Conservation (phyloP, 2,888 invertebrate species). For the Brachyopa scutellaris region DNA sequence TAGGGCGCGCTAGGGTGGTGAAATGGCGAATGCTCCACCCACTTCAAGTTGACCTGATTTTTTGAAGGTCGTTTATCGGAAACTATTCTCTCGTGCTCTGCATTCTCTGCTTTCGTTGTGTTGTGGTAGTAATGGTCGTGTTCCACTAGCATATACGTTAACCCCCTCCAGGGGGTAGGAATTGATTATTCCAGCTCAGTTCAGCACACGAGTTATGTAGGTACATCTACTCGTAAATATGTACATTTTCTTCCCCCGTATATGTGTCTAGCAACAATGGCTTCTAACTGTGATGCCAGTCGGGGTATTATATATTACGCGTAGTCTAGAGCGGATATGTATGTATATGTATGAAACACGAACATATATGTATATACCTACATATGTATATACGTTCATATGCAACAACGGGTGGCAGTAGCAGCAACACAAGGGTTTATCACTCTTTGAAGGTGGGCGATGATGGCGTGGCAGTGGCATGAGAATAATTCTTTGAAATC, state of each 20-base stretch:
- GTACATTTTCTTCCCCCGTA: neutral
- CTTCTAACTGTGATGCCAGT: slow-evolving; percentile 59
- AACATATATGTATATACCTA: slow-evolving; percentile 12
- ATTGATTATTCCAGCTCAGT: slow-evolving; percentile 65
- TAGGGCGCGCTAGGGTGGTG: neutral
- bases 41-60: slow-evolving; percentile 67
- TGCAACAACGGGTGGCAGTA: slow-evolving; percentile 13
- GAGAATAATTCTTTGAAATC: slow-evolving; percentile 48
- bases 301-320: slow-evolving; percentile 51
- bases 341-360: slow-evolving; percentile 36
- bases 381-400: no score
- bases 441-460: no score
- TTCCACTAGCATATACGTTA: slow-evolving; percentile 11
- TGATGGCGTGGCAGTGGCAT: slow-evolving; percentile 20
- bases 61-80: slow-evolving; percentile 69
- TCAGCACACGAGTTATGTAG: slow-evolving; percentile 55
- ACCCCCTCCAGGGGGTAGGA: slow-evolving; percentile 35
- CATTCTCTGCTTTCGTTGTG: slow-evolving; percentile 14
- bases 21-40: slow-evolving; percentile 8
- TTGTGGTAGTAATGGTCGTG: slow-evolving; percentile 67
- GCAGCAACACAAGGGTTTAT: slow-evolving; percentile 33
- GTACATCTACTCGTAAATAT: neutral
- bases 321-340: slow-evolving; percentile 60
- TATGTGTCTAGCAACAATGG: slow-evolving; percentile 66
- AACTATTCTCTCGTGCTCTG: slow-evolving; percentile 33